phyloP scores from a whole-genome alignment of 1,140 invertebrate species.

The Dendrolimus kikuchii region DNA sequence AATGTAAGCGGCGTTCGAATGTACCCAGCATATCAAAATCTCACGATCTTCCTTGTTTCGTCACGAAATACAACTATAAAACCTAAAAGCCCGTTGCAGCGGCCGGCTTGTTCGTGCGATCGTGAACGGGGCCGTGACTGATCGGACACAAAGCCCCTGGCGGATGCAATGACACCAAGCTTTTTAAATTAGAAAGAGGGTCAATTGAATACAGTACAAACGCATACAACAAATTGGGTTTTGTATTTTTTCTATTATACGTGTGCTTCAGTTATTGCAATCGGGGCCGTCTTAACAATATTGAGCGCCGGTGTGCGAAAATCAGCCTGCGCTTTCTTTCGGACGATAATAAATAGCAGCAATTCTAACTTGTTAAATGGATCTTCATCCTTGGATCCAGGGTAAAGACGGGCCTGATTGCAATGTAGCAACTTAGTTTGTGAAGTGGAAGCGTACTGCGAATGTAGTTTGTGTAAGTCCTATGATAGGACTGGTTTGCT shows the following conservation, averaged over 20 bases:
- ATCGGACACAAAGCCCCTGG: constrained; percentile 38
- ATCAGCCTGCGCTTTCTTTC: too few relatives aligned
- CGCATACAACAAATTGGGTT: too few relatives aligned
- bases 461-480: constrained; percentile 46
- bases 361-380: too few relatives aligned
- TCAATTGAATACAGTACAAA: constrained; percentile 10
- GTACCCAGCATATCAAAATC: constrained; percentile 16
- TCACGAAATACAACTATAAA: constrained; percentile 38
- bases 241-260: too few relatives aligned
- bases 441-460: constrained; percentile 39
- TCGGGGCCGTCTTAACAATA: too few relatives aligned
- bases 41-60: constrained; percentile 40
- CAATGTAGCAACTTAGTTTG: constrained; percentile 14
- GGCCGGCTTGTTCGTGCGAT: constrained; percentile 33
- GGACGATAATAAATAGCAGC: too few relatives aligned
- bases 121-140: constrained; percentile 46
- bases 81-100: constrained; percentile 12
- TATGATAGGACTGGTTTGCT: constrained; percentile 36
- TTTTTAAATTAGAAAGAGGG: constrained; percentile 26
- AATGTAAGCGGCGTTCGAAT: constrained; percentile 8
- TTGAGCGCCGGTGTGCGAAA: too few relatives aligned
- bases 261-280: too few relatives aligned
- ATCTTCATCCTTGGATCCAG: too few relatives aligned
- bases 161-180: constrained; percentile 28
- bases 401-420: too few relatives aligned